Conservation (phyloP, 2,888 invertebrate species). For the Digitonthophagus gazella region DNA sequence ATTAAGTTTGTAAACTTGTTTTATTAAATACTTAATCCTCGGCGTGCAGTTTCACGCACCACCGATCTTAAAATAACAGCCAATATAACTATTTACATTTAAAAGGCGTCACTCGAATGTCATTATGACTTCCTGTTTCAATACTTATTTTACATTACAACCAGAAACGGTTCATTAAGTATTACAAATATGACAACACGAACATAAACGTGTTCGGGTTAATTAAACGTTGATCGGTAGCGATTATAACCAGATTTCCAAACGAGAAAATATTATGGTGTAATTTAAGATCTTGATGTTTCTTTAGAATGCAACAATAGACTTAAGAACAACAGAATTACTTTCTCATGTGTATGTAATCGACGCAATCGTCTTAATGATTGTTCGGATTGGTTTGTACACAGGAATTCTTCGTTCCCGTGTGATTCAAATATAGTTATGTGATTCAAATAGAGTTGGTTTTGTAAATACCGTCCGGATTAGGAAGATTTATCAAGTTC, state of each 20-base stretch:
- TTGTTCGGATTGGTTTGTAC: too few relatives aligned
- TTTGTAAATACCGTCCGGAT: conserved; percentile 12
- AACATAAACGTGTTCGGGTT: background rate
- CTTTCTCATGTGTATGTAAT: background rate
- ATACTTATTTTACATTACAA: background rate
- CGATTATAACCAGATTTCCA: conserved; percentile 8
- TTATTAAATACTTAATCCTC: too few relatives aligned
- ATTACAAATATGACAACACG: too few relatives aligned
- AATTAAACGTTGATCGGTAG: conserved; percentile 24
- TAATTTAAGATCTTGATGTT: too few relatives aligned
- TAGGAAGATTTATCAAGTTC: conserved; percentile 16
- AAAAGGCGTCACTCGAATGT: background rate
- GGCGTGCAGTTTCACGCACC: background rate
- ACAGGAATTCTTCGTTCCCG: background rate
- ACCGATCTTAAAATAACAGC: background rate
- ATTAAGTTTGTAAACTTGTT: too few relatives aligned
- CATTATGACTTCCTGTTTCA: background rate
- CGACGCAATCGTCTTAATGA: background rate
- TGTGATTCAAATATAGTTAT: background rate
- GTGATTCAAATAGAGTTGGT: background rate
- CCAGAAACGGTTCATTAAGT: background rate
- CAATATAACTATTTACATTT: background rate
- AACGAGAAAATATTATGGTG: too few relatives aligned
- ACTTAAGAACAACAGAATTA: too few relatives aligned
- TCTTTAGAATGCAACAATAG: too few relatives aligned